These are phyloP conservation scores for Mamestra brassicae DNA, from an alignment of 2,888 invertebrate genomes.

Conservation along the genomic window DNA sequence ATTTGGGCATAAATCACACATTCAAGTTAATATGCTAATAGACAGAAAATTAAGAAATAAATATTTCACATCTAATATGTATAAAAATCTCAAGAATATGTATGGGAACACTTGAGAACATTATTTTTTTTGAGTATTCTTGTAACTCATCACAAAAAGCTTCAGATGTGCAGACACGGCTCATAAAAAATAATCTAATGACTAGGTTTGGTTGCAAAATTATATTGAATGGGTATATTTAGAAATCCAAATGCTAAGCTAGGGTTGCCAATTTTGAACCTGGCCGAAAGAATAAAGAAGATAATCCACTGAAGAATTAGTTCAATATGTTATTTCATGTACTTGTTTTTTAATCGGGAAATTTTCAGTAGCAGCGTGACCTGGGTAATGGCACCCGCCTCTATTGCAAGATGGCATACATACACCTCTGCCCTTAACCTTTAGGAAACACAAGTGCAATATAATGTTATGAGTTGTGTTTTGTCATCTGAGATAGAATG, in stretches of 20 bases:
- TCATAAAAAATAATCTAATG: conserved; percentile 41
- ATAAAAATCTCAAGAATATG: neutral
- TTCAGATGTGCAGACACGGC: conserved; percentile 31
- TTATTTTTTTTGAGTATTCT: neutral
- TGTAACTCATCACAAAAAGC: conserved; percentile 16
- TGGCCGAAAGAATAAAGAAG: too few species aligned
- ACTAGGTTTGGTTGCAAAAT: conserved; percentile 14
- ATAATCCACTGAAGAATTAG: too few species aligned
- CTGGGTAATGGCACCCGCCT: too few species aligned
- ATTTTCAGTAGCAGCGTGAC: too few species aligned
- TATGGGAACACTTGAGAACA: neutral
- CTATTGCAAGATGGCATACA: too few species aligned
- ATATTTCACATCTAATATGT: neutral
- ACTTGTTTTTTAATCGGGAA: too few species aligned
- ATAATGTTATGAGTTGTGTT: too few species aligned
- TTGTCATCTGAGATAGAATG: too few species aligned
- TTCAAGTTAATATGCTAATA: neutral
- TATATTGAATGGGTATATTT: conserved; percentile 6
- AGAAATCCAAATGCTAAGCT: neutral
- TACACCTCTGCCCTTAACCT: too few species aligned
- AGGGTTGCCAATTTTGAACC: conserved; percentile 6
- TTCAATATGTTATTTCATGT: too few species aligned
- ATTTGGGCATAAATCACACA: neutral
- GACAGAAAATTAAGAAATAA: conserved; percentile 1
- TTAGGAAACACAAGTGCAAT: too few species aligned